These are phyloP conservation scores for Saturnia japonica DNA, from an alignment of 2,888 invertebrate species.

Conservation along the genomic window DNA sequence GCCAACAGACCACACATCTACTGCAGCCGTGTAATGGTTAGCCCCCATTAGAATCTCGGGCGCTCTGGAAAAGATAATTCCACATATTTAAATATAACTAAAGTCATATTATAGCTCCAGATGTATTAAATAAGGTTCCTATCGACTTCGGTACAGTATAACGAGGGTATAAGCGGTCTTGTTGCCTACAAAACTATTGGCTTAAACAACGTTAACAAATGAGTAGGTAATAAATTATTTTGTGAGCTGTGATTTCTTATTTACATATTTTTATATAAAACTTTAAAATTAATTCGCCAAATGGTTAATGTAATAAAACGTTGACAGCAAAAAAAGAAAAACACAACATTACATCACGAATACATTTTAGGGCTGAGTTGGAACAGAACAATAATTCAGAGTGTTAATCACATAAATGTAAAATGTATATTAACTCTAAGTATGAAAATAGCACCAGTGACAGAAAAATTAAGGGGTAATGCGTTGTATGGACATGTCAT, in stretches of 20 bases:
- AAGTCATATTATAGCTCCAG: not conserved
- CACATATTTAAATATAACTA: not conserved
- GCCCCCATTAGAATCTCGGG: slow-evolving; percentile 99
- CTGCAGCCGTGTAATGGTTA: slow-evolving; percentile 96
- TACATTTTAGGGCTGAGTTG: not conserved
- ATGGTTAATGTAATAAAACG: too few relatives aligned
- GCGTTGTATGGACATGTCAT: too few relatives aligned
- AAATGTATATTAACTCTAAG: too few relatives aligned
- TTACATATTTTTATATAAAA: too few relatives aligned
- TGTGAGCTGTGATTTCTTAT: too few relatives aligned
- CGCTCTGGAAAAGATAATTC: slow-evolving; percentile 83
- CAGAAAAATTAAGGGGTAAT: too few relatives aligned
- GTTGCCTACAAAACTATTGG: not conserved
- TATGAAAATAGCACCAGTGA: too few relatives aligned
- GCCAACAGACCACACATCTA: slow-evolving; percentile 99
- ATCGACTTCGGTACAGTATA: not conserved
- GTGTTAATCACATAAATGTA: too few relatives aligned
- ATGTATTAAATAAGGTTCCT: not conserved
- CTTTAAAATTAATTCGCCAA: too few relatives aligned
- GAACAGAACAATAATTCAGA: not conserved
- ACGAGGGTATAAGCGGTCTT: not conserved
- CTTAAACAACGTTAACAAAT: too few relatives aligned
- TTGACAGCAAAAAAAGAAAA: not conserved
- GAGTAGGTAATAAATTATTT: too few relatives aligned
- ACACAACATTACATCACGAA: not conserved